Base-by-base conservation (phyloP, 2,888 invertebrate species). In the Hetaerina titia region DNA sequence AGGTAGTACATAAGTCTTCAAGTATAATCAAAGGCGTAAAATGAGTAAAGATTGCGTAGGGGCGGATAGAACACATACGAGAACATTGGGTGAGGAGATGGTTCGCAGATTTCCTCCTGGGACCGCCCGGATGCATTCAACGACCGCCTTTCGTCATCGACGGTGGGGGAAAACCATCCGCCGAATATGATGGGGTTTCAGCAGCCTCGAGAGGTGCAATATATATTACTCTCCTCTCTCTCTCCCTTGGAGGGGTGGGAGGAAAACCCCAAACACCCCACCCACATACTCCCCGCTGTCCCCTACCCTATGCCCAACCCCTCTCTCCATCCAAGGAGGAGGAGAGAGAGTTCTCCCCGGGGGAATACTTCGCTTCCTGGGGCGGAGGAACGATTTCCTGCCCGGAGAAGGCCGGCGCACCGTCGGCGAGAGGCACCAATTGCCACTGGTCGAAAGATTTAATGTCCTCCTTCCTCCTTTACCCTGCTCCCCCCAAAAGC, bases 321-420 rank as follows among this genome's bases (percentile, higher is more conserved):
- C 45, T 45, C 22, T n/a, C 69, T 22, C 69, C 22, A 22, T 69
- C 69, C 6, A 8, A n/a, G 7, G 69, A 6, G 17, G 22, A n/a
- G n/a, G n/a, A 7, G 22, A n/a, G 45, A 45, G 45, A 45, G 45
- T 45, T 45, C 45, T 17, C 22, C 69, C 22, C 69, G n/a, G n/a
- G 69, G 69, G 69, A 69, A 5, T 22, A 22, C n/a, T 69, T 7
- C 8, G 22, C 22, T 5, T n/a, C 69, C 17, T 5, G 69, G 69
- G n/a, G 69, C 69, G 69, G 69, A 69, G 69, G 69, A 69, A 69
- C 69, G 69, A 69, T 69, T 69, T 69, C 69, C 69, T 17, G 69
- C 2, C 69, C 69, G n/a, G 17, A 5, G 9, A 8, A 22, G 69
- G 22, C n/a, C 69, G 69, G 9, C 22, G n/a, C 69, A 69, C 69